phyloP scores from a whole-genome alignment of 2,113 vertebrate genomes.

The Ammodytes dubius region DNA sequence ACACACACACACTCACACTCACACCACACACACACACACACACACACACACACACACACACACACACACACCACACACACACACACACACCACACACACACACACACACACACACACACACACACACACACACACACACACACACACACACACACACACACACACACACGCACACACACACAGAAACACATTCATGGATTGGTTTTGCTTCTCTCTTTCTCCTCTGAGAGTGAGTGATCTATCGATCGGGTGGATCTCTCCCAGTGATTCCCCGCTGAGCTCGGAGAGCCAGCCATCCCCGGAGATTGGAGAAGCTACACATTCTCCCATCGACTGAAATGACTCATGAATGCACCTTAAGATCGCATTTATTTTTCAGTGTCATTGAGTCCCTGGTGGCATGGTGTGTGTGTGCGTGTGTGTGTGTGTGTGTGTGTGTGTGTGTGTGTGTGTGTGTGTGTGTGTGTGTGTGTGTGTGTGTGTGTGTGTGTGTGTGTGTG shows the following conservation, averaged over 20 bases:
- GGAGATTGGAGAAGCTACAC: constrained; percentile 34
- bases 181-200: constrained; percentile 37
- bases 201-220: constrained; percentile 31
- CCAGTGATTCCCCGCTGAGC: constrained; percentile 38
- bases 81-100: background rate
- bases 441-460: constrained; percentile 1
- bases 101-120: no score
- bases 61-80: background rate
- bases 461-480: background rate
- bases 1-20: background rate
- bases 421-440: background rate
- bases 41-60: background rate
- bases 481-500: background rate
- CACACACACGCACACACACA: background rate
- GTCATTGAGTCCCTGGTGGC: background rate
- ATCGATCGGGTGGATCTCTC: constrained; percentile 57
- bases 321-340: constrained; percentile 59
- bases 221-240: constrained; percentile 43
- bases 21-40: background rate
- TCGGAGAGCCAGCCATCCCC: constrained; percentile 23
- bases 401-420: constrained; percentile 18
- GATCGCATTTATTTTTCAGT: constrained; percentile 54
- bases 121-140: background rate
- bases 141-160: constrained; percentile 1
- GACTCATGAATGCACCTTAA: constrained; percentile 55